Evolutionary conservation across 1,140 invertebrate species (phyloP).

Genomic region (Oncopodura yosiiana): DNA sequence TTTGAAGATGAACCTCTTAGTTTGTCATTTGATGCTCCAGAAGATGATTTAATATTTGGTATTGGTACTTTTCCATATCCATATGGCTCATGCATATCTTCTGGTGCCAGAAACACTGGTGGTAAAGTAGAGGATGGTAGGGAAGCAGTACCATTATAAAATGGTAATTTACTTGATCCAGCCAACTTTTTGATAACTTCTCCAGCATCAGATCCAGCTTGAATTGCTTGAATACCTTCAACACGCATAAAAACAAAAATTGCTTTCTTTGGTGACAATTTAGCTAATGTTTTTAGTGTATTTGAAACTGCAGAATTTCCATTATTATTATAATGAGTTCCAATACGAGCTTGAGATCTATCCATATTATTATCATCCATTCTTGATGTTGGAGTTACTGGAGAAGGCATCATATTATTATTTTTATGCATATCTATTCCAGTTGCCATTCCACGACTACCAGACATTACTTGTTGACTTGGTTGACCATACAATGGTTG

Average conservation of each 20-base stretch:
- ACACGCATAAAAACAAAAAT: conserved; percentile 33
- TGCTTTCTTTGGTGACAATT: conserved; percentile 34
- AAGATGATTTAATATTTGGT: conserved; percentile 23
- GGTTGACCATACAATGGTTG: too few relatives aligned
- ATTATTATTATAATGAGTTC: conserved; percentile 16
- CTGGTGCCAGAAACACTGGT: conserved; percentile 31
- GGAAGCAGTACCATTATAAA: conserved; percentile 30
- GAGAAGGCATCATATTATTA: neutral
- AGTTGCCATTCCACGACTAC: too few relatives aligned
- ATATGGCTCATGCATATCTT: conserved; percentile 28
- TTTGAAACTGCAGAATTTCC: conserved; percentile 25
- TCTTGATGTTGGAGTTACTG: neutral
- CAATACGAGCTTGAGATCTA: neutral
- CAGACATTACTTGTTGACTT: too few relatives aligned
- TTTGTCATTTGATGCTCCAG: neutral
- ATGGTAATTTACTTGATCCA: conserved; percentile 34
- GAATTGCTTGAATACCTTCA: conserved; percentile 27
- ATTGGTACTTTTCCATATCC: conserved; percentile 34
- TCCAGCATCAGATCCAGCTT: conserved; percentile 26
- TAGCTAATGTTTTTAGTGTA: conserved; percentile 31
- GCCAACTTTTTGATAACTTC: conserved; percentile 35
- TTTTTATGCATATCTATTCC: neutral
- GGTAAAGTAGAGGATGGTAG: conserved; percentile 23
- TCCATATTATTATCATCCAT: neutral
- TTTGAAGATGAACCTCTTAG: neutral